phyloP scores from a whole-genome alignment of 1,140 invertebrate species.

The Drosophila sp. region DNA sequence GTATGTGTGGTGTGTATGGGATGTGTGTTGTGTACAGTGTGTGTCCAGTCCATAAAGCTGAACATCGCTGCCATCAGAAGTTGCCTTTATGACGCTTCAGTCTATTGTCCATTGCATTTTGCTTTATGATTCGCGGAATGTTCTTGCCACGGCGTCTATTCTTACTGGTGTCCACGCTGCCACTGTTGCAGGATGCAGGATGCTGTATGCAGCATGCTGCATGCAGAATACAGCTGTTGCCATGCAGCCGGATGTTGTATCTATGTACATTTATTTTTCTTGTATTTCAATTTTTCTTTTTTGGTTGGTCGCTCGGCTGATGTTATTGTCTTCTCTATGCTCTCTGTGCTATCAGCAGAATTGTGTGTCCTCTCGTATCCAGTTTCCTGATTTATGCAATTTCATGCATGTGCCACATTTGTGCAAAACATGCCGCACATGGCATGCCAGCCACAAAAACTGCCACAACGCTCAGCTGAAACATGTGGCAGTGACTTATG shows the following conservation, averaged over 20 bases:
- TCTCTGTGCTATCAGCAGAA: slow-evolving; percentile 43
- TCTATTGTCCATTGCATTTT: slow-evolving; percentile 40
- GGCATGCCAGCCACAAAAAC: slow-evolving; percentile 56
- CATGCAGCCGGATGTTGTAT: slow-evolving; percentile 37
- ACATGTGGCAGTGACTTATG: slow-evolving; percentile 63
- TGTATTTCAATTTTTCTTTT: background rate
- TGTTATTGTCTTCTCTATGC: slow-evolving; percentile 16
- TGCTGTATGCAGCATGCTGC: slow-evolving; percentile 24
- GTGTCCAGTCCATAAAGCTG: slow-evolving; percentile 44
- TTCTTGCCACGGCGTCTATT: slow-evolving; percentile 7
- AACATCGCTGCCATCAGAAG: slow-evolving; percentile 32
- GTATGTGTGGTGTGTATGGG: slow-evolving; percentile 16
- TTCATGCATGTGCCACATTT: slow-evolving; percentile 60
- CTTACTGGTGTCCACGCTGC: slow-evolving; percentile 12
- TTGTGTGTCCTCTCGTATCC: slow-evolving; percentile 36
- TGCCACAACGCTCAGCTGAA: slow-evolving; percentile 59
- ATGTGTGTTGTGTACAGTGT: slow-evolving; percentile 17
- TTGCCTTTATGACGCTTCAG: slow-evolving; percentile 34
- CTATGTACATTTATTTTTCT: background rate
- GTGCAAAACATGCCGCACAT: slow-evolving; percentile 43
- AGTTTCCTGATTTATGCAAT: slow-evolving; percentile 65
- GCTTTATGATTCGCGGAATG: slow-evolving; percentile 39
- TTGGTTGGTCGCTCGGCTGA: too few relatives aligned
- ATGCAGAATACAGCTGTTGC: slow-evolving; percentile 34
- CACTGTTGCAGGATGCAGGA: slow-evolving; percentile 19